Evolutionary conservation across 2,797 vertebrate species (phyloP).

Genomic region (Botia almorhae): DNA sequence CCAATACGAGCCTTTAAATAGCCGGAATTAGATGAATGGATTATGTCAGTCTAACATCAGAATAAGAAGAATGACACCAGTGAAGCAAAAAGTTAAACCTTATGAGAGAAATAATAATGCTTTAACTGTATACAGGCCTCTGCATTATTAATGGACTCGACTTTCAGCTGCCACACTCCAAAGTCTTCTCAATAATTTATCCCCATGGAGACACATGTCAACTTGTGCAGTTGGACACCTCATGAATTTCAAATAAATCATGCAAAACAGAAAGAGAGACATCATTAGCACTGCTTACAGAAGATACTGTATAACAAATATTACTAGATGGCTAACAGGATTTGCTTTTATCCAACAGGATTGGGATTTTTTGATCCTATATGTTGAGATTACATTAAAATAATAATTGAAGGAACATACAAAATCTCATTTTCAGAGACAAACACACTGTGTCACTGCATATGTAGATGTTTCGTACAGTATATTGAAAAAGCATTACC

Average conservation of each 20-base stretch:
- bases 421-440: background rate
- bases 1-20: background rate
- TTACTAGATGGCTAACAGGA: conserved; percentile 32
- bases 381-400: background rate
- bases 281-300: conserved; percentile 74
- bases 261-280: conserved; percentile 78
- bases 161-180: conserved; percentile 78
- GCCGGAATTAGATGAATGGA: conserved; percentile 4
- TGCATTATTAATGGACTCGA: conserved; percentile 81
- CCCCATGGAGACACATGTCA: conserved; percentile 77
- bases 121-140: conserved; percentile 74
- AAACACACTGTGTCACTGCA: background rate
- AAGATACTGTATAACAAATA: conserved; percentile 31
- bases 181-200: conserved; percentile 81
- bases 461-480: background rate
- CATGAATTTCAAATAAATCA: conserved; percentile 83
- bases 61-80: conserved; percentile 55
- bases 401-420: no score
- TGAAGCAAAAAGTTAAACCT: conserved; percentile 64
- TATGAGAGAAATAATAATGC: conserved; percentile 78
- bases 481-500: no score
- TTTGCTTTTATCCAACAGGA: conserved; percentile 15
- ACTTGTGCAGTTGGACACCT: conserved; percentile 77
- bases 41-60: background rate
- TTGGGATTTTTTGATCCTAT: background rate